Evolutionary conservation across 2,113 vertebrate species (phyloP).

Genomic region (Psilopogon haemacephalus): DNA sequence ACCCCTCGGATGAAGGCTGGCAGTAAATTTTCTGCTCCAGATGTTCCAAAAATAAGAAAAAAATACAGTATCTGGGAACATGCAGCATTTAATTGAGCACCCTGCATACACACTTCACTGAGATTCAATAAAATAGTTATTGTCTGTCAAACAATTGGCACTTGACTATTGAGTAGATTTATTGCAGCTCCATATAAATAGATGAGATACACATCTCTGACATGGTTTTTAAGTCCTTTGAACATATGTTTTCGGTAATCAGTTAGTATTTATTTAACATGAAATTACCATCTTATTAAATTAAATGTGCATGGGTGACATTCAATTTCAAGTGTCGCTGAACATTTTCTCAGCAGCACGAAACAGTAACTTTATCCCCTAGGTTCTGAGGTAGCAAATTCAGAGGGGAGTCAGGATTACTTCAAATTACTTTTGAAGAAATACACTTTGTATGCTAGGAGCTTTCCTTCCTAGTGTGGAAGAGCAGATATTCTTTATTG

Average conservation of each 20-base stretch:
- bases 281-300: conserved; percentile 70
- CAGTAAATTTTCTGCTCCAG: conserved; percentile 33
- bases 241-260: conserved; percentile 62
- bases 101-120: neutral
- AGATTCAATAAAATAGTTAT: conserved; percentile 58
- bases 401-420: conserved; percentile 48
- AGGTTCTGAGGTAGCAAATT: conserved; percentile 23
- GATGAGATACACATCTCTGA: conserved; percentile 37
- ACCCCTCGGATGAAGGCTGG: conserved; percentile 11
- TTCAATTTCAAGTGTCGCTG: conserved; percentile 15
- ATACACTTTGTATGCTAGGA: neutral
- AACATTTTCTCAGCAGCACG: conserved; percentile 39
- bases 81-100: conserved; percentile 43
- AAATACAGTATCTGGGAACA: conserved; percentile 38
- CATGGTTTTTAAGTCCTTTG: conserved; percentile 40
- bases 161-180: conserved; percentile 55
- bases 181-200: conserved; percentile 25
- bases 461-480: neutral
- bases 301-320: conserved; percentile 52
- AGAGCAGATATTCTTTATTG: conserved; percentile 37
- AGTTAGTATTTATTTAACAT: conserved; percentile 64
- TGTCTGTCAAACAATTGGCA: conserved; percentile 60
- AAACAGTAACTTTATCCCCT: conserved; percentile 45
- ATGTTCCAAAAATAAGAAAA: conserved; percentile 44
- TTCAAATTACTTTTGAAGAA: conserved; percentile 44